Evolutionary conservation across 2,113 vertebrate genomes (phyloP), one percentile per base, ranked within the genome.

Genomic region (Chionis minor): DNA sequence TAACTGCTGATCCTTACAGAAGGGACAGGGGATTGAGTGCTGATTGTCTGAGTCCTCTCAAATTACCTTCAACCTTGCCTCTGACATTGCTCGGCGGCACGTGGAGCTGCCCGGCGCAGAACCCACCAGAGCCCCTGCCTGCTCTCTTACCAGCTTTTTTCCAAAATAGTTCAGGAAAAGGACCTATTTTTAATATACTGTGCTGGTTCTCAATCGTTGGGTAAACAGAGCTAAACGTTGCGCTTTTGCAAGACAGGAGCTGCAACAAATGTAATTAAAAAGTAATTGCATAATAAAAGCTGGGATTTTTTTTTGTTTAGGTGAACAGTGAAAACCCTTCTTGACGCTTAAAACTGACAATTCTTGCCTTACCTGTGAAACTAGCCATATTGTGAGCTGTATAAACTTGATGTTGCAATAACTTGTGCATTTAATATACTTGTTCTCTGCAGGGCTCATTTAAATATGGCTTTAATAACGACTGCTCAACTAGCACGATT

Each of bases 41-140:
- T 16, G 89, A 16, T 16, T 52, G 61, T 24, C 77, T 23, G 89
- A 72, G 81, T 12, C 74, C 88, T 86, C 95, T 92, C 90, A 35
- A 81, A 27, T 96, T 96, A 49, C 94, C 90, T 84, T 16, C 96
- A 94, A 3, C 95, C 94, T 92, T 90, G 70, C 27, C 35, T 1
- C 90, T 93, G 96, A 84, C 94, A 78, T 28, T 93, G 88, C 96
- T 56, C 8, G 26, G 45, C 75, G n/a, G 47, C 2, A 4, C 59
- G 4, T 2, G 49, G 19, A 12, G 13, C 9, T 2, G 6, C 30
- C 3, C 16, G 1, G 75, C 3, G 4, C 15, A 8, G 38, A 5
- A 4, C 32, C 8, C 4, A 18, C 6, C 88, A 5, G 6, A 21
- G n/a, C 3, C 33, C 45, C 69, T 15, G 1, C 1, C 4, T 3